These are phyloP conservation scores for Liparis tanakae DNA, from an alignment of 2,797 vertebrate species.

Conservation along the genomic window DNA sequence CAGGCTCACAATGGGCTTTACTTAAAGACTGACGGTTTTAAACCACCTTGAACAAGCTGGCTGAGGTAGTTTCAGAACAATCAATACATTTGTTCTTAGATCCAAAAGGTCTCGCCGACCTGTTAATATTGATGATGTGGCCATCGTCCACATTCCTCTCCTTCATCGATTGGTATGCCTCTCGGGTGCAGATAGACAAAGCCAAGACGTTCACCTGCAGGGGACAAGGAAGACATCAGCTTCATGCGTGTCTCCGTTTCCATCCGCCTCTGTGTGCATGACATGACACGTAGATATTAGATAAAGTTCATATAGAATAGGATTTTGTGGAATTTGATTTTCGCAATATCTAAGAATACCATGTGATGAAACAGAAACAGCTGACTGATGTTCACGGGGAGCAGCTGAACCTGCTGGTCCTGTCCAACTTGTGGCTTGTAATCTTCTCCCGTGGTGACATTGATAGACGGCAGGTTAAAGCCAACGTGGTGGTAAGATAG, in stretches of 20 bases:
- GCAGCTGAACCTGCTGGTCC: constrained; percentile 50
- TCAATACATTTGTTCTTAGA: constrained; percentile 23
- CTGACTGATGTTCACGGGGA: constrained; percentile 32
- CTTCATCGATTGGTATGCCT: constrained; percentile 96
- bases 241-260: background rate
- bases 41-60: constrained; percentile 23
- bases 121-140: constrained; percentile 98
- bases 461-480: constrained; percentile 64
- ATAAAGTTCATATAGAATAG: background rate
- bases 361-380: constrained; percentile 8
- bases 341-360: background rate
- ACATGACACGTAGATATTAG: background rate
- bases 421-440: constrained; percentile 51
- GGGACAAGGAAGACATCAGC: background rate
- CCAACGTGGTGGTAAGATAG: constrained; percentile 49
- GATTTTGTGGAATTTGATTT: background rate
- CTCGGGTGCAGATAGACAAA: constrained; percentile 93
- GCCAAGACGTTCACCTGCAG: constrained; percentile 94
- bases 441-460: constrained; percentile 54
- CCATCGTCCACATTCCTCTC: constrained; percentile 93
- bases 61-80: constrained; percentile 3
- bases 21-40: constrained; percentile 13
- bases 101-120: constrained; percentile 76
- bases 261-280: background rate
- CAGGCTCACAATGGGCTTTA: constrained; percentile 13